Conservation (phyloP, 2,113 vertebrate genomes). For the Dolichallabes microphthalmus region DNA sequence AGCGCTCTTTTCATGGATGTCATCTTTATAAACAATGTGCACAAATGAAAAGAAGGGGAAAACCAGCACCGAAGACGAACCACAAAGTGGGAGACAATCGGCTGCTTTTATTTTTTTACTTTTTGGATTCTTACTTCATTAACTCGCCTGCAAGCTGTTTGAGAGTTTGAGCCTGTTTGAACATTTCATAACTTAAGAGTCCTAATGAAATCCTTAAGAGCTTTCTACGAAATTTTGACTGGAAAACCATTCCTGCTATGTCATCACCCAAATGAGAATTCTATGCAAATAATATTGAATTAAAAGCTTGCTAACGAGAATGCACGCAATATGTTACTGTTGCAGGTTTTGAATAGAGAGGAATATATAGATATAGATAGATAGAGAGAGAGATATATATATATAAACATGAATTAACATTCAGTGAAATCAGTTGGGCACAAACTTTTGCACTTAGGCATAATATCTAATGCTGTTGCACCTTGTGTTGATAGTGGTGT, state of each 20-base stretch:
- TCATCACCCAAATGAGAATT: no score
- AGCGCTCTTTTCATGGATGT: no score
- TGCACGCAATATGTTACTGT: background rate
- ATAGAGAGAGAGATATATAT: no score
- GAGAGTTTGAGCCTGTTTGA: background rate
- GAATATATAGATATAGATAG: no score
- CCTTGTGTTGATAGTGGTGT: conserved; percentile 57
- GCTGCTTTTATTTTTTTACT: background rate
- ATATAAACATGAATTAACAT: no score
- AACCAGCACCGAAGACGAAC: no score
- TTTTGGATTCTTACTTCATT: background rate
- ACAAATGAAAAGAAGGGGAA: no score
- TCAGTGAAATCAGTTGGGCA: background rate
- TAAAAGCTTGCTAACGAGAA: background rate
- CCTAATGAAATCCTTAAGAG: background rate
- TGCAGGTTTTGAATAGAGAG: background rate
- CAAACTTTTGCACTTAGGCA: background rate
- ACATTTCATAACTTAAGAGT: background rate
- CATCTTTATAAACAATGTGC: no score
- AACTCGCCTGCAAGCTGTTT: background rate
- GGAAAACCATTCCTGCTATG: no score
- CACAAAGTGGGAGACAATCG: no score
- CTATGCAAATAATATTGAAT: background rate
- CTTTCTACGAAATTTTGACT: no score
- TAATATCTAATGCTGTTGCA: background rate